phyloP scores from a whole-genome alignment of 2,113 vertebrate species.

The Procavia capensis region DNA sequence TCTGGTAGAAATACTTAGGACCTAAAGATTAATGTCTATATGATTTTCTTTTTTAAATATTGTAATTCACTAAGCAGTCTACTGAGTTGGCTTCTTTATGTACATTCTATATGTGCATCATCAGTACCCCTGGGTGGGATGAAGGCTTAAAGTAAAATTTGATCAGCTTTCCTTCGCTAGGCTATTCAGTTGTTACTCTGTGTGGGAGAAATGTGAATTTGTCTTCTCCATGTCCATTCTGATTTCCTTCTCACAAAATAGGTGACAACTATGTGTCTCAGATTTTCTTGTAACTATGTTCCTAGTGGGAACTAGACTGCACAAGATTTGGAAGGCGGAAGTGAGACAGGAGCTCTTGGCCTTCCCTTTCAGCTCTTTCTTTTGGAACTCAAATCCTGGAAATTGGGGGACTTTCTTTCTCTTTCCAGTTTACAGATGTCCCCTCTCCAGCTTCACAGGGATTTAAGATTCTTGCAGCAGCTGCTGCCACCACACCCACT shows the following conservation, averaged over 20 bases:
- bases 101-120: too few relatives aligned
- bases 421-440: not conserved
- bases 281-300: not conserved
- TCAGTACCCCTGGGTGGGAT: not conserved
- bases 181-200: not conserved
- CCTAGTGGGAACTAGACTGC: not conserved
- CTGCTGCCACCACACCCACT: not conserved
- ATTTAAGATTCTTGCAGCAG: not conserved
- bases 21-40: constrained; percentile 41
- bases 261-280: not conserved
- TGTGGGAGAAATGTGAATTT: not conserved
- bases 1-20: not conserved
- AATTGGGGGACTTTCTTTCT: not conserved
- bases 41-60: not conserved
- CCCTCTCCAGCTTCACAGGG: not conserved
- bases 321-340: not conserved
- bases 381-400: not conserved
- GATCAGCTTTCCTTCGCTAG: not conserved
- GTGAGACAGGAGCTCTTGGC: not conserved
- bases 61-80: constrained; percentile 8
- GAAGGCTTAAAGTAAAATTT: not conserved
- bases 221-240: not conserved
- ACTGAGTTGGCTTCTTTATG: not conserved
- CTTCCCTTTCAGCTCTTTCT: not conserved
- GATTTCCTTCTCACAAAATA: not conserved